phyloP scores from a whole-genome alignment of 2,888 invertebrate species.

The Ectemnius continuus region DNA sequence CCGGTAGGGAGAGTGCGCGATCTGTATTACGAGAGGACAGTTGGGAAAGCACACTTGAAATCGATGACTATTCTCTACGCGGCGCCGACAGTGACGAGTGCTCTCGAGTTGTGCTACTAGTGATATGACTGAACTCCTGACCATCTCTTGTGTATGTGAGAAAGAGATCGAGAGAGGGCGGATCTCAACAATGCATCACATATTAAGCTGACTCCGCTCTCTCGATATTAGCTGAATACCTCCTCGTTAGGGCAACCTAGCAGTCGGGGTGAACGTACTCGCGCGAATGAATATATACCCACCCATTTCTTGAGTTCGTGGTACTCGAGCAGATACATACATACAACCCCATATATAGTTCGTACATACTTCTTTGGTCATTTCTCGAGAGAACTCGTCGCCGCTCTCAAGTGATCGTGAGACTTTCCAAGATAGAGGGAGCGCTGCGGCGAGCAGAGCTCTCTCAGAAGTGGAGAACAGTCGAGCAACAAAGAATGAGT shows the following conservation, averaged over 20 bases:
- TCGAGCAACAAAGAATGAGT: not conserved
- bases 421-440: conserved; percentile 51
- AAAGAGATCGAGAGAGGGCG: not conserved
- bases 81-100: not conserved
- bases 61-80: conserved; percentile 5
- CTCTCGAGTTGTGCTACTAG: not conserved
- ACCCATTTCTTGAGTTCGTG: too few species aligned
- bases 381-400: conserved; percentile 14
- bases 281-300: too few species aligned
- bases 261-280: too few species aligned
- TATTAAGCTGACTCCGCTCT: not conserved
- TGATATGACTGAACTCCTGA: not conserved
- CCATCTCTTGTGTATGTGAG: not conserved
- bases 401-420: conserved; percentile 32
- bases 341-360: too few species aligned
- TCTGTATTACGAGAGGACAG: conserved; percentile 1
- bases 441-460: too few species aligned
- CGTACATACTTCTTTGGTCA: not conserved
- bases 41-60: not conserved
- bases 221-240: conserved; percentile 7
- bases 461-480: not conserved
- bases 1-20: not conserved
- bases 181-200: not conserved
- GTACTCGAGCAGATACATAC: too few species aligned
- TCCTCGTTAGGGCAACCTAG: not conserved